A percentile compares a stretch with the other conserved stretches of the same genome.
phyloP scores from a whole-genome alignment of 2,113 vertebrate species.

The Oriolus oriolus region DNA sequence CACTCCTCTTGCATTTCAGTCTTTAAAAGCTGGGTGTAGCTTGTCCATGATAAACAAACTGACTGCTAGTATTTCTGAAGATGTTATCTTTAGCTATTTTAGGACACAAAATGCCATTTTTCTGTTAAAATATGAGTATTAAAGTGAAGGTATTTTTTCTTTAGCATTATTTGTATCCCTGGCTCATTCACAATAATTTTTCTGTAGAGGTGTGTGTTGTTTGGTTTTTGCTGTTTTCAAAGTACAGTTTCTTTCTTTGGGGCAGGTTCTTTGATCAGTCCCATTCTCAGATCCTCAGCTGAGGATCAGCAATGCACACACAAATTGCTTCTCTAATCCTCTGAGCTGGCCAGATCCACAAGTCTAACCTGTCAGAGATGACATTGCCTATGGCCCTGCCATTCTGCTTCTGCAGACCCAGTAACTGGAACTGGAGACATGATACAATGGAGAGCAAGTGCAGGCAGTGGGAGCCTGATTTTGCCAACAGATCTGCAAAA shows the following conservation, averaged over 20 bases:
- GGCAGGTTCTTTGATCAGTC: not conserved
- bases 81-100: not conserved
- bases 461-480: not conserved
- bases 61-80: not conserved
- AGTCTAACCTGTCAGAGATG: not conserved
- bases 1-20: not conserved
- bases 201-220: not conserved
- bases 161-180: not conserved
- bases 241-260: not conserved
- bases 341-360: not conserved
- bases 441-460: not conserved
- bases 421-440: not conserved
- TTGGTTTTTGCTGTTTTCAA: not conserved
- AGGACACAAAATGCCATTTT: not conserved
- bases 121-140: not conserved
- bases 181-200: not conserved
- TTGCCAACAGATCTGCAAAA: not conserved
- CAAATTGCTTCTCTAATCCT: not conserved
- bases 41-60: not conserved
- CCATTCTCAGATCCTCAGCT: not conserved
- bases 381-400: not conserved
- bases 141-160: not conserved
- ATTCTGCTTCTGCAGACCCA: not conserved
- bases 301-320: not conserved
- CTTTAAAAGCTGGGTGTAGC: not conserved